A percentile compares a stretch with the other conserved stretches of the same genome.
These are phyloP conservation scores for Ictidomys tridecemlineatus DNA, from an alignment of 2,113 vertebrate genomes.

Conservation along the genomic window DNA sequence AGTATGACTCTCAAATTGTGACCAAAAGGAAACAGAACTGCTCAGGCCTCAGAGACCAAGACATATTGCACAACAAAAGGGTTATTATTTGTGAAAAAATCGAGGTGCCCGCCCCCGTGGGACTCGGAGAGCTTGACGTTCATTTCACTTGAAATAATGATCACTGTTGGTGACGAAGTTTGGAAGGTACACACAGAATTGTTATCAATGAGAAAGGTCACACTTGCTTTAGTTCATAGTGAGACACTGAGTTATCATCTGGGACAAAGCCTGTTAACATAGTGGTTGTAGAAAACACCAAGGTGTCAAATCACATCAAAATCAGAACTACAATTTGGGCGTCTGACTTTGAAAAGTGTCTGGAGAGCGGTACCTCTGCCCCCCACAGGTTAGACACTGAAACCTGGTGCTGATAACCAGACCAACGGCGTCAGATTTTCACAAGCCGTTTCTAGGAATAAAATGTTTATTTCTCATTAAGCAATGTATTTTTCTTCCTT, in stretches of 20 bases:
- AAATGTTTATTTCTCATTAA: neutral
- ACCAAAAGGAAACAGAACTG: conserved; percentile 70
- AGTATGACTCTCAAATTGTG: conserved; percentile 76
- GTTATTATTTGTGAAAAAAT: conserved; percentile 15
- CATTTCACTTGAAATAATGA: conserved; percentile 29
- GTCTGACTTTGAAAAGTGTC: neutral
- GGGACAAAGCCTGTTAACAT: neutral
- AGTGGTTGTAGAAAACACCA: neutral
- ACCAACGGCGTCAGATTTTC: neutral
- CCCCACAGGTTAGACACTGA: neutral
- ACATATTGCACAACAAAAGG: neutral
- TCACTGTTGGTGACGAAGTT: conserved; percentile 9
- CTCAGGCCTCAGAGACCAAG: conserved; percentile 68
- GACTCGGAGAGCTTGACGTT: conserved; percentile 25
- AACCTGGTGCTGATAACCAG: neutral
- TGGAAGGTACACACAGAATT: neutral
- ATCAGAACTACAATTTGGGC: neutral
- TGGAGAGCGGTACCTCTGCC: neutral
- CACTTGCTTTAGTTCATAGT: neutral
- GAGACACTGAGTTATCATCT: neutral
- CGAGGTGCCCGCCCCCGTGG: neutral
- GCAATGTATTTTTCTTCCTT: conserved; percentile 6
- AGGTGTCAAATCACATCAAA: neutral
- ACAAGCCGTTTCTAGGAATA: neutral
- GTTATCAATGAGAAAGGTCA: neutral